Evolutionary conservation across 2,113 vertebrate genomes (phyloP).

Genomic region (Carettochelys insculpta): DNA sequence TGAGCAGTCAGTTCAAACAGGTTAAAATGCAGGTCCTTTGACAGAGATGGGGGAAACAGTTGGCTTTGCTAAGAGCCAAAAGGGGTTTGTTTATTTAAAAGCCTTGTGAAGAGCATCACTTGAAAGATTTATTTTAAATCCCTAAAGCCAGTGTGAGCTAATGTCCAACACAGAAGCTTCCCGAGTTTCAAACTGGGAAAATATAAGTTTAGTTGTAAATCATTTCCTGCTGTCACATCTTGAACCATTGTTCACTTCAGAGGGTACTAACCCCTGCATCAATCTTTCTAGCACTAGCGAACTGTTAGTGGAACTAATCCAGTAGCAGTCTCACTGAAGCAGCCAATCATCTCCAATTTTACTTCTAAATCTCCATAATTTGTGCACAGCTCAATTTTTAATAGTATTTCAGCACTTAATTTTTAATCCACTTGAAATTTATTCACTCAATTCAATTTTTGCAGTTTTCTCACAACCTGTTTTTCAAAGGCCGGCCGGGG

Average conservation of each 20-base stretch:
- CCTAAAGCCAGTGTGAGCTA: slow-evolving; percentile 26
- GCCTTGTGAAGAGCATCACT: background rate
- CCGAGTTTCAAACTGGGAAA: slow-evolving; percentile 32
- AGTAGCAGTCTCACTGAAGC: slow-evolving; percentile 16
- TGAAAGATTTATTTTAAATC: slow-evolving; percentile 33
- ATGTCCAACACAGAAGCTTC: slow-evolving; percentile 31
- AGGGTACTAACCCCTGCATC: background rate
- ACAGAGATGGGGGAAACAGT: background rate
- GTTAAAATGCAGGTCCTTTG: background rate
- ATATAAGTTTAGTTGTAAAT: slow-evolving; percentile 25
- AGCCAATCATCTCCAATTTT: background rate
- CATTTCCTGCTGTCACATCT: background rate
- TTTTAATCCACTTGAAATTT: slow-evolving; percentile 38
- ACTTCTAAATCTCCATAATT: slow-evolving; percentile 10
- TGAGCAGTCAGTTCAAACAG: background rate
- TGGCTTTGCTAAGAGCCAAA: slow-evolving; percentile 1
- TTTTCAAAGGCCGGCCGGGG: too few relatives aligned
- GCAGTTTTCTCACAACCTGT: background rate
- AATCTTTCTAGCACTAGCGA: slow-evolving; percentile 9
- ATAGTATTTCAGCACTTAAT: background rate
- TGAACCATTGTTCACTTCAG: background rate
- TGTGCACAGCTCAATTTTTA: slow-evolving; percentile 25
- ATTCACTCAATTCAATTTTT: background rate
- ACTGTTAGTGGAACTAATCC: slow-evolving; percentile 4
- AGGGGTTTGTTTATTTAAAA: background rate